phyloP scores from a whole-genome alignment of 2,888 invertebrate species.

The Epinotia nisella region DNA sequence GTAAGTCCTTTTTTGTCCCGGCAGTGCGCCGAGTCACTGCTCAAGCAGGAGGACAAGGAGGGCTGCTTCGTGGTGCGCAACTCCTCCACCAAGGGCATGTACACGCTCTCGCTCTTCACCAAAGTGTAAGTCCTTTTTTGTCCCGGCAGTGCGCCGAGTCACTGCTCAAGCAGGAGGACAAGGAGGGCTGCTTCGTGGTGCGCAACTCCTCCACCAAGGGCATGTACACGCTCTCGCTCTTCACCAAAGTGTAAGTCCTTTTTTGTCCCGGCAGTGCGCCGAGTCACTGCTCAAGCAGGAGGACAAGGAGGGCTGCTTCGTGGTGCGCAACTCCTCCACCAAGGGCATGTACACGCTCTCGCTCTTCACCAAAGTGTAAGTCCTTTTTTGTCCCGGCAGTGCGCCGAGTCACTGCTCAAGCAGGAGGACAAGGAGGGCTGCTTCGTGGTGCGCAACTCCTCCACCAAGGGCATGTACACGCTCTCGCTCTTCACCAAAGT shows the following conservation, averaged over 20 bases:
- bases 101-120: slow-evolving; percentile 96
- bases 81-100: slow-evolving; percentile 97
- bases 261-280: slow-evolving; percentile 94
- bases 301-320: slow-evolving; percentile 98
- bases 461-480: slow-evolving; percentile 97
- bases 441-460: slow-evolving; percentile 97
- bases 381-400: slow-evolving; percentile 90
- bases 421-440: slow-evolving; percentile 98
- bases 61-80: slow-evolving; percentile 98
- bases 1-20: slow-evolving; percentile 92
- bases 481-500: slow-evolving; percentile 97
- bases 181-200: slow-evolving; percentile 98
- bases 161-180: slow-evolving; percentile 94
- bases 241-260: slow-evolving; percentile 95
- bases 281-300: slow-evolving; percentile 96
- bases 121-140: slow-evolving; percentile 93
- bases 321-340: slow-evolving; percentile 97
- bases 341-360: slow-evolving; percentile 98
- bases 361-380: slow-evolving; percentile 97
- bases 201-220: slow-evolving; percentile 98
- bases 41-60: slow-evolving; percentile 97
- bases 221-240: slow-evolving; percentile 96
- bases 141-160: slow-evolving; percentile 96
- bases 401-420: slow-evolving; percentile 95
- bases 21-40: slow-evolving; percentile 94